phyloP scores from a whole-genome alignment of 1,140 invertebrate species.

The Danaus melanippus region DNA sequence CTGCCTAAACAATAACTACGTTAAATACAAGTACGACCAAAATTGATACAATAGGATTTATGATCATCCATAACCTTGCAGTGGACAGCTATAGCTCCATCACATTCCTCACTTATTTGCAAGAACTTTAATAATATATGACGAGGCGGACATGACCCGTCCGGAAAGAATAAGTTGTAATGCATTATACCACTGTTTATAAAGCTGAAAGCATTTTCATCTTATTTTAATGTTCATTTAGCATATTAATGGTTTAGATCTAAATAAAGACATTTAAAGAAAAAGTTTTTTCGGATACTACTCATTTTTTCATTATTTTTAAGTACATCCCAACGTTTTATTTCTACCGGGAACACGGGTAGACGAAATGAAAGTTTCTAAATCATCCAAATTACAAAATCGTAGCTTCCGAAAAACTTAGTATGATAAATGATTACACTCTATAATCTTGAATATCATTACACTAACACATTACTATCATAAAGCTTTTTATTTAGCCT shows the following conservation, averaged over 20 bases:
- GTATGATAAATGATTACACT: too few species aligned
- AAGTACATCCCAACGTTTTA: too few species aligned
- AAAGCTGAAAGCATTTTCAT: slow-evolving; percentile 76
- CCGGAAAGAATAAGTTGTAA: slow-evolving; percentile 96
- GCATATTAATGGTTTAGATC: background rate
- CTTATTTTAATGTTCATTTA: background rate
- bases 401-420: background rate
- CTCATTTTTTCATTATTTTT: too few species aligned
- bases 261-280: too few species aligned
- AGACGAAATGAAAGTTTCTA: too few species aligned
- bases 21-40: slow-evolving; percentile 23
- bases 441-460: background rate
- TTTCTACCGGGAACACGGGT: too few species aligned
- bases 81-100: slow-evolving; percentile 93
- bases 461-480: slow-evolving; percentile 77
- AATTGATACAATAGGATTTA: slow-evolving; percentile 8
- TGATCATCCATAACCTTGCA: slow-evolving; percentile 83
- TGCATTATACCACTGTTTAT: slow-evolving; percentile 93
- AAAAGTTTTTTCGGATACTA: too few species aligned
- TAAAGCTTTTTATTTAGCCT: slow-evolving; percentile 95
- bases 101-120: slow-evolving; percentile 85
- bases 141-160: slow-evolving; percentile 94
- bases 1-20: slow-evolving; percentile 79
- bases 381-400: too few species aligned
- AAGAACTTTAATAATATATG: slow-evolving; percentile 92